Percentiles rank a stretch among this genome's conserved stretches.
phyloP scores from a whole-genome alignment of 2,797 vertebrate genomes.

The Poeciliopsis turneri region DNA sequence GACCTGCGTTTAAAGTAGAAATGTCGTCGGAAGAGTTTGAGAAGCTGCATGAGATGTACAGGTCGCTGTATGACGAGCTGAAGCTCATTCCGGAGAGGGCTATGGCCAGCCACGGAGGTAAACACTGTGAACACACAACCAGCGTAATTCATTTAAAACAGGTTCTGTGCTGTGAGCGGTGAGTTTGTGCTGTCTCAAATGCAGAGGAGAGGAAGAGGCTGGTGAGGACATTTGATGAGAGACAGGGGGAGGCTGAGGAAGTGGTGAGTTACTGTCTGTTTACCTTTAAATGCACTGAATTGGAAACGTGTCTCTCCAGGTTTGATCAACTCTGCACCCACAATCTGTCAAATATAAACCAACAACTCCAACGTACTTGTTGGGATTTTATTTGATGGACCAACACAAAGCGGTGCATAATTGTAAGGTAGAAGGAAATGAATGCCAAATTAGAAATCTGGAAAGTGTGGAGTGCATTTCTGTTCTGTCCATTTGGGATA shows the following conservation, averaged over 20 bases:
- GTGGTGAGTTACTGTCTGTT: conserved; percentile 79
- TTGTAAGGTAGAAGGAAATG: background rate
- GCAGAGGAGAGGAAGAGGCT: conserved; percentile 94
- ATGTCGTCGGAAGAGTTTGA: conserved; percentile 93
- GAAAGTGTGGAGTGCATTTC: background rate
- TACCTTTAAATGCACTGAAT: background rate
- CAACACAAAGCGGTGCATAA: background rate
- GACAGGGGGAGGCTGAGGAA: conserved; percentile 92
- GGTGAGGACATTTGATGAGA: conserved; percentile 90
- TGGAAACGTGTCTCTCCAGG: background rate
- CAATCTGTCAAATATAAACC: background rate
- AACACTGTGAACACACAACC: conserved; percentile 18
- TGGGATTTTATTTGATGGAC: background rate
- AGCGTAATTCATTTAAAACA: too few species aligned
- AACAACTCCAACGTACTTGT: background rate
- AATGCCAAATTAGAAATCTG: background rate
- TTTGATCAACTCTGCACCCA: background rate
- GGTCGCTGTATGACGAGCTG: conserved; percentile 83
- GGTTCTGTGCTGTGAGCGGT: background rate
- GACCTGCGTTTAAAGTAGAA: background rate
- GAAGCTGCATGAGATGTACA: conserved; percentile 92
- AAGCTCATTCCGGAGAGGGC: conserved; percentile 82
- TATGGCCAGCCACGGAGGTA: conserved; percentile 81
- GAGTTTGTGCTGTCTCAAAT: conserved; percentile 1
- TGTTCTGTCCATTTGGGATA: background rate